A percentile compares a stretch with the other conserved stretches of the same genome.
These are phyloP conservation scores for Parapristionchus giblindavisi DNA, from an alignment of 2,888 invertebrate species.

Conservation along the genomic window DNA sequence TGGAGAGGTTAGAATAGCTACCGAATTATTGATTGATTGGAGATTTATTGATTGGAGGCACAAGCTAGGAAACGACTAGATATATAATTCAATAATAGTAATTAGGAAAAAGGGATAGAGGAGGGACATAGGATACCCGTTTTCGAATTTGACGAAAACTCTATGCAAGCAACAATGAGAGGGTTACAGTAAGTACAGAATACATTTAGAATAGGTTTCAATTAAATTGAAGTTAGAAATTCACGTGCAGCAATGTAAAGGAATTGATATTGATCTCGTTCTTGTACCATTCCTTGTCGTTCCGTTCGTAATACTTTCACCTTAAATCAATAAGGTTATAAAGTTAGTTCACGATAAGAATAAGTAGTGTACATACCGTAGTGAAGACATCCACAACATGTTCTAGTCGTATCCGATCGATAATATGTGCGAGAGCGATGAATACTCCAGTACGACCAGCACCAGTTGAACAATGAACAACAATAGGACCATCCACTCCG, in stretches of 20 bases:
- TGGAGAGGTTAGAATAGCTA: too few species aligned
- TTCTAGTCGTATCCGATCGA: slow-evolving; percentile 98
- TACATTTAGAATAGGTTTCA: too few species aligned
- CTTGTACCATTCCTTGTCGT: slow-evolving; percentile 98
- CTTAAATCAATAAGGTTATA: slow-evolving; percentile 41
- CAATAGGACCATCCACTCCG: slow-evolving; percentile 98
- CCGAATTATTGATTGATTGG: too few species aligned
- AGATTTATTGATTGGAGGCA: too few species aligned
- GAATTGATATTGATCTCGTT: slow-evolving; percentile 99
- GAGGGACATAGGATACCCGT: too few species aligned
- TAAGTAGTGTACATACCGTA: slow-evolving; percentile 75
- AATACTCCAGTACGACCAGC: slow-evolving; percentile 98
- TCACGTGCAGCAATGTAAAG: slow-evolving; percentile 98
- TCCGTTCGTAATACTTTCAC: slow-evolving; percentile 94
- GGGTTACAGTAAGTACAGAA: too few species aligned
- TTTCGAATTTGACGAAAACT: too few species aligned
- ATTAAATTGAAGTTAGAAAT: too few species aligned
- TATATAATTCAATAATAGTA: too few species aligned
- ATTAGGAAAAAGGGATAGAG: too few species aligned
- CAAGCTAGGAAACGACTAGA: too few species aligned
- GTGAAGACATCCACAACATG: slow-evolving; percentile 99
- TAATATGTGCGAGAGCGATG: slow-evolving; percentile 93
- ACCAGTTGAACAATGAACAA: slow-evolving; percentile 85
- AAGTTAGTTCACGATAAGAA: neutral
- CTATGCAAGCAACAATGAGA: too few species aligned